phyloP scores from a whole-genome alignment of 2,888 invertebrate genomes.

The Lasiommata megera region DNA sequence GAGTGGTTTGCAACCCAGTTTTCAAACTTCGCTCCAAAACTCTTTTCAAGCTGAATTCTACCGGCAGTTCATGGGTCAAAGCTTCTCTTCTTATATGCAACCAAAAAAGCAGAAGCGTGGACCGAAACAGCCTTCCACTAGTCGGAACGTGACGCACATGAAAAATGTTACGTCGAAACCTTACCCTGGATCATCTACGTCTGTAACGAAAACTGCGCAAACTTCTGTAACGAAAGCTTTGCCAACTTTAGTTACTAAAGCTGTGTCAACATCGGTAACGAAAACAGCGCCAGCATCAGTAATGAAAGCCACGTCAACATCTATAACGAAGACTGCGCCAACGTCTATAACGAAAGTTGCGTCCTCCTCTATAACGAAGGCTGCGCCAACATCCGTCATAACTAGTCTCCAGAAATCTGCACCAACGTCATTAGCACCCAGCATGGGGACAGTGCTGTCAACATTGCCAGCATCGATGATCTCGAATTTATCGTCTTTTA shows the following conservation, averaged over 20 bases:
- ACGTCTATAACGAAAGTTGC: conserved; percentile 45
- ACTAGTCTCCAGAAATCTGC: conserved; percentile 49
- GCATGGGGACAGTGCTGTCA: conserved; percentile 67
- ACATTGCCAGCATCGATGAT: conserved; percentile 63
- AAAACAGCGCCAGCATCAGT: neutral
- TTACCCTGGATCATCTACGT: conserved; percentile 42
- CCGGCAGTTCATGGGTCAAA: conserved; percentile 61
- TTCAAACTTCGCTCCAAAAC: conserved; percentile 54
- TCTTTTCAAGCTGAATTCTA: conserved; percentile 72
- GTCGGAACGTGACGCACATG: conserved; percentile 30
- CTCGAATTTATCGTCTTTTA: conserved; percentile 46
- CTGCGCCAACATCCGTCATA: conserved; percentile 45
- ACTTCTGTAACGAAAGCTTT: conserved; percentile 41
- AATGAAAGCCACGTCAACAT: neutral
- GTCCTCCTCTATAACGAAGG: conserved; percentile 40
- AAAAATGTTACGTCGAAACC: conserved; percentile 27
- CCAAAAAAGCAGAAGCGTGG: conserved; percentile 69
- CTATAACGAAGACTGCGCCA: conserved; percentile 44
- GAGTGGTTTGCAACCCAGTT: conserved; percentile 39
- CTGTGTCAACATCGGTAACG: conserved; percentile 40
- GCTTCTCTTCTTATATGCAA: conserved; percentile 55
- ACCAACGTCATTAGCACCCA: conserved; percentile 52
- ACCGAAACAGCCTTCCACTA: conserved; percentile 44
- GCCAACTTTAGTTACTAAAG: conserved; percentile 48
- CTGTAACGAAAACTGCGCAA: conserved; percentile 24